Evolutionary conservation across 2,888 invertebrate species (phyloP), one percentile per base, ranked within the genome.

Genomic region (Adelognathus sp.): DNA sequence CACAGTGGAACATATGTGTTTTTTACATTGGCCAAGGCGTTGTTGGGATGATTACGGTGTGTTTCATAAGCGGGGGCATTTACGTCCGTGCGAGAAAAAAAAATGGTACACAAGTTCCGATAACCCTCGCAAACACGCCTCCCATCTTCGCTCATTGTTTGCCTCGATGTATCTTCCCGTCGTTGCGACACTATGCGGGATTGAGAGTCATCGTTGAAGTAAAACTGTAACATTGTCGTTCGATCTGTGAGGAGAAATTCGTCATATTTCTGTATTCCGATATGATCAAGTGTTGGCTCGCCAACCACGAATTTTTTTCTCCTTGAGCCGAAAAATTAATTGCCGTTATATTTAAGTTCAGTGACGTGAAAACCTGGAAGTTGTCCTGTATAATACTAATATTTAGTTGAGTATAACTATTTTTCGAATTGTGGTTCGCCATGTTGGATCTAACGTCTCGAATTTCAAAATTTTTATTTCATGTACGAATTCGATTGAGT

Each of bases 1-100:
- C 4, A 9, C 21, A 33, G 36, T 36, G 52, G 36, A 50, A 66
- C 52, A 66, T 36, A 24, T 36, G 36, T 66, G 52, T 27, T 66
- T 27, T 44, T 36, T 9, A 2, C 6, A 11, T 50, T 50, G 0
- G 9, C n/a, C 5, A 50, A 24, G 50, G 24, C 21, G 50, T 50
- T 50, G 11, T 4, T 14, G 14, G 11, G 50, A 50, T 50, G 21
- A 24, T 50, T 21, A n/a, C n/a, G n/a, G 50, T 1, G n/a, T 24
- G 21, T 21, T 46, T 46, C 46, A 16, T 46, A 21, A 21, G 16
- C 46, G 18, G 18, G 16, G 11, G 18, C 7, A 3, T 21, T 16
- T 46, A 24, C 11, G 50, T 50, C 50, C 18, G 46, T 9, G 21
- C 2, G 11, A 46, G n/a, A n/a, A n/a, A 46, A 11, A 21, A 18